phyloP scores from a whole-genome alignment of 2,113 vertebrate genomes.

The Zosterops hypoxanthus region DNA sequence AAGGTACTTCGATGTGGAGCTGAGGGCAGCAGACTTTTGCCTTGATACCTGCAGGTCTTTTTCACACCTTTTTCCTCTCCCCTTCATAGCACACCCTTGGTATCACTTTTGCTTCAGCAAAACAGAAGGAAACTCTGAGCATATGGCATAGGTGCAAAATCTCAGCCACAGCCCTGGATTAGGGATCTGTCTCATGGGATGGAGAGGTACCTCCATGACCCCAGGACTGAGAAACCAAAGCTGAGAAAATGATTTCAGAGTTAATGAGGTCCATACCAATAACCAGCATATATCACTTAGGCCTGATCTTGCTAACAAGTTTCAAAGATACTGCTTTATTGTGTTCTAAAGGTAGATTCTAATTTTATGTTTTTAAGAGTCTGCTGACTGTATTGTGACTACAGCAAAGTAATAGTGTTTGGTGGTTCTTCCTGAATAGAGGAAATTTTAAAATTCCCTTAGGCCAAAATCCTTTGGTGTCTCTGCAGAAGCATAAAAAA shows the following conservation, averaged over 20 bases:
- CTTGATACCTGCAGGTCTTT: not conserved
- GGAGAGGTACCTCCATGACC: not conserved
- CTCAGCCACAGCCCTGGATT: not conserved
- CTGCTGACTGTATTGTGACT: not conserved
- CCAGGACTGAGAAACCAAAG: not conserved
- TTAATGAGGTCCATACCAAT: not conserved
- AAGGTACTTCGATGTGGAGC: not conserved
- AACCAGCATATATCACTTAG: not conserved
- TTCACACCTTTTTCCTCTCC: not conserved
- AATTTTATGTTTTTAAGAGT: not conserved
- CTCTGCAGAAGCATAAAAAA: not conserved
- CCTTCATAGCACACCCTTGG: not conserved
- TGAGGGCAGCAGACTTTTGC: not conserved
- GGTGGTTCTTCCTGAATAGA: not conserved
- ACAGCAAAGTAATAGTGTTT: not conserved
- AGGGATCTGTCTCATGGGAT: not conserved
- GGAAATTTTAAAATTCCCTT: not conserved
- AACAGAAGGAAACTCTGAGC: not conserved
- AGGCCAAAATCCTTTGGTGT: not conserved
- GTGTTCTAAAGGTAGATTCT: not conserved
- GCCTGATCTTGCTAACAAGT: not conserved
- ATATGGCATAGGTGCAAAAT: not conserved
- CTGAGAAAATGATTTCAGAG: not conserved
- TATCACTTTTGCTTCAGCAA: not conserved
- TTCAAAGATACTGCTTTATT: not conserved